phyloP scores from a whole-genome alignment of 2,888 invertebrate genomes.

The Smittia sp. region DNA sequence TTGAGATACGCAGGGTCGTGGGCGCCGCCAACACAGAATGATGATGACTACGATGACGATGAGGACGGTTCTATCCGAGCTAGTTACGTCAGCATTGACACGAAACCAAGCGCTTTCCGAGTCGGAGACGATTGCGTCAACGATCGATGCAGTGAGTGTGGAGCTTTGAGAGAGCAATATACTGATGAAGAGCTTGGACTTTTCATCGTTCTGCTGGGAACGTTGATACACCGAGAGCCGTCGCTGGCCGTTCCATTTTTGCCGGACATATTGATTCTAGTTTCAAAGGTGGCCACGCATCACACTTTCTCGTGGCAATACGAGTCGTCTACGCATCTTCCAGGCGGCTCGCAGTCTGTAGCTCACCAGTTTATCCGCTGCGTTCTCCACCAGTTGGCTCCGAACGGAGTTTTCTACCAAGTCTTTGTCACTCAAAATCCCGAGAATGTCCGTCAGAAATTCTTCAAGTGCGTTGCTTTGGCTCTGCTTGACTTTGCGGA shows the following conservation, averaged over 20 bases:
- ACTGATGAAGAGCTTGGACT: conserved; percentile 95
- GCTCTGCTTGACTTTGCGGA: conserved; percentile 95
- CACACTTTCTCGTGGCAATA: conserved; percentile 86
- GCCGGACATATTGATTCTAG: conserved; percentile 84
- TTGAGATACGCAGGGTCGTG: conserved; percentile 58
- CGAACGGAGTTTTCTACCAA: conserved; percentile 94
- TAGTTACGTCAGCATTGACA: conserved; percentile 10
- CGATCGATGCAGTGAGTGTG: conserved; percentile 80
- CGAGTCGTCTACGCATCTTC: conserved; percentile 81
- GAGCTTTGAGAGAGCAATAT: conserved; percentile 83
- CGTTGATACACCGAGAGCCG: conserved; percentile 95
- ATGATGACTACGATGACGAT: conserved; percentile 46
- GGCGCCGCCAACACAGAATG: conserved; percentile 54
- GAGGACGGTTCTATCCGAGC: conserved; percentile 46
- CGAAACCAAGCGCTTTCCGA: conserved; percentile 56
- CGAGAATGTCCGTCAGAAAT: conserved; percentile 73
- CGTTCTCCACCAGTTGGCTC: conserved; percentile 92
- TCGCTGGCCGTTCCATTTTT: conserved; percentile 89
- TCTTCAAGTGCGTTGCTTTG: conserved; percentile 91
- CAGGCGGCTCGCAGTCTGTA: conserved; percentile 92
- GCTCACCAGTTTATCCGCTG: conserved; percentile 97
- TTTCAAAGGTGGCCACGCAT: conserved; percentile 76
- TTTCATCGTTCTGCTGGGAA: conserved; percentile 88
- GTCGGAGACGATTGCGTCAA: conserved; percentile 71
- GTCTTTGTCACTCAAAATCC: conserved; percentile 79